Evolutionary conservation across 2,113 vertebrate genomes (phyloP), one percentile per base, ranked within the genome.

Genomic region (Ailuropoda melanoleuca): DNA sequence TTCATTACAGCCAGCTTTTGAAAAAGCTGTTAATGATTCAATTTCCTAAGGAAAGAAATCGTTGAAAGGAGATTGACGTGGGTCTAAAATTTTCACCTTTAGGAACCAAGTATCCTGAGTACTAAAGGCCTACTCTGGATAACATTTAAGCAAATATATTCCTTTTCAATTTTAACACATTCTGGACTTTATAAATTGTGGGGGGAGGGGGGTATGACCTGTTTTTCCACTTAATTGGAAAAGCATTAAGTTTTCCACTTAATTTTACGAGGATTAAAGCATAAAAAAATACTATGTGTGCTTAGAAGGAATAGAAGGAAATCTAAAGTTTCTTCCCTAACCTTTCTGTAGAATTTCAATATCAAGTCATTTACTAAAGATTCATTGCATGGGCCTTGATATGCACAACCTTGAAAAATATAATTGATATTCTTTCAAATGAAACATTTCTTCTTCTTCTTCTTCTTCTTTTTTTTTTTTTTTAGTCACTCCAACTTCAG

Each of bases 1-100:
- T 58, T 85, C 68, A 83, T 85, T 95, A 98, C 91, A 97, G 37
- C 18, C 60, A 72, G 58, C 60, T 84, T 97, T 95, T 77, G 90
- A 93, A 92, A 85, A 83, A 96, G 11, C 24, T 95, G 23, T 86
- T 91, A 97, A 66, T 97, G 39, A 64, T 86, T 74, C 68, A 86
- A 77, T 80, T 87, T 50, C 90, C 77, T 68, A 78, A 81, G 90
- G 83, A 95, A 97, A 97, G 39, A 68, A 78, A 78, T 21, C 70
- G 21, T 77, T 95, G 53, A 77, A 98, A 97, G 2, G 1, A 14
- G 15, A 56, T 39, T 97, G 43, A 83, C 98, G 97, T 9, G 0
- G 21, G 21, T 62, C 1, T 39, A 66, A 88, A 81, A 80, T 87
- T 53, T 62, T 37, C 56, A 56, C 26, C n/a, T 81, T 29, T 9